A percentile compares a stretch with the other conserved stretches of the same genome.
phyloP scores from a whole-genome alignment of 2,113 vertebrate species.

The Morone chrysops region DNA sequence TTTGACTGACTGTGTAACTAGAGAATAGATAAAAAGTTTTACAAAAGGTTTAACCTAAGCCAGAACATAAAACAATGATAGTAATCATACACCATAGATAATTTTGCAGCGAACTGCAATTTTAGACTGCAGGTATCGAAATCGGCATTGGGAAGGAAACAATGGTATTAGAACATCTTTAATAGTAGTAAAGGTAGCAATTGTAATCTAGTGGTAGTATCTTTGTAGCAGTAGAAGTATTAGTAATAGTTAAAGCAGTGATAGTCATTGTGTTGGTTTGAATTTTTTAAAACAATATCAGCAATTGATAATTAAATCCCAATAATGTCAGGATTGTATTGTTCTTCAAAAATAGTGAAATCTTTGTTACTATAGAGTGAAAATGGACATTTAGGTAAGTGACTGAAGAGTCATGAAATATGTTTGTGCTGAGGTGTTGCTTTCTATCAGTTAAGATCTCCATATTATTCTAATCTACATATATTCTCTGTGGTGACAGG shows the following conservation, averaged over 20 bases:
- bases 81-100: too few species aligned
- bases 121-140: too few species aligned
- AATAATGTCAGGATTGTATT: neutral
- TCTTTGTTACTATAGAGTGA: neutral
- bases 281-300: neutral
- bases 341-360: neutral
- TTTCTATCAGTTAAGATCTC: constrained; percentile 11
- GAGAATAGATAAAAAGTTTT: too few species aligned
- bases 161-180: too few species aligned
- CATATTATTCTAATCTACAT: constrained; percentile 41
- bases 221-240: neutral
- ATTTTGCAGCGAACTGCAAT: too few species aligned
- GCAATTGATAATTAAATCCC: too few species aligned
- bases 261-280: neutral
- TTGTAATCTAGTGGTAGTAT: too few species aligned
- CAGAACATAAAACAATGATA: too few species aligned
- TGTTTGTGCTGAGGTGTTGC: constrained; percentile 8
- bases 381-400: neutral
- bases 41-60: too few species aligned
- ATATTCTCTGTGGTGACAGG: constrained; percentile 40
- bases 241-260: neutral
- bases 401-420: neutral
- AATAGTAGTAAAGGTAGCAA: neutral
- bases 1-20: too few species aligned
- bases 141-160: too few species aligned